phyloP scores from a whole-genome alignment of 1,140 invertebrate genomes.

The Brachionus angularis region DNA sequence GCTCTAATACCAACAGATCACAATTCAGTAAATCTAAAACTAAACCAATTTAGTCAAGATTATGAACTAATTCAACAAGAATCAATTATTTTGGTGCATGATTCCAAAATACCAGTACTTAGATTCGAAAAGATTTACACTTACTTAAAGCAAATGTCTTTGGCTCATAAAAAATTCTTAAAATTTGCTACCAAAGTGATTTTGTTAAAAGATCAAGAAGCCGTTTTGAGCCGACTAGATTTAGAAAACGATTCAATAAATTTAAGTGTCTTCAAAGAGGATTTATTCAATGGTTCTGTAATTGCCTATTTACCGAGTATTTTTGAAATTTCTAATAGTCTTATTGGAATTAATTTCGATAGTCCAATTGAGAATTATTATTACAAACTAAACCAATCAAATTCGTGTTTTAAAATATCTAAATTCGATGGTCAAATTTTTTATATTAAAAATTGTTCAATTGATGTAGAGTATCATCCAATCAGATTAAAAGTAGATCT shows the following conservation, averaged over 20 bases:
- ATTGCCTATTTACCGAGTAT: too few relatives aligned
- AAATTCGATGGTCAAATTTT: not conserved
- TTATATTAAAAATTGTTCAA: not conserved
- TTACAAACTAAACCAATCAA: not conserved
- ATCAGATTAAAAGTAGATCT: too few relatives aligned
- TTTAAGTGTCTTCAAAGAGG: too few relatives aligned
- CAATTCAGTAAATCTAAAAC: too few relatives aligned
- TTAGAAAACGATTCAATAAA: too few relatives aligned
- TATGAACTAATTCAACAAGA: not conserved
- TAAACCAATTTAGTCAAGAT: not conserved
- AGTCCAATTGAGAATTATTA: constrained; percentile 19
- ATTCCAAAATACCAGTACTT: not conserved
- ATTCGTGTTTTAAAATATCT: not conserved
- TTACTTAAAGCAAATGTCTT: not conserved
- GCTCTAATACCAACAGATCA: too few relatives aligned
- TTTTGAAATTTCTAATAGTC: too few relatives aligned
- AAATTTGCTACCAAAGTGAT: not conserved
- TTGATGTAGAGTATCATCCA: too few relatives aligned
- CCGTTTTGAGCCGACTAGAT: too few relatives aligned
- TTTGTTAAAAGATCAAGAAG: not conserved
- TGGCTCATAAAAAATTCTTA: not conserved
- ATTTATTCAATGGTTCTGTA: too few relatives aligned
- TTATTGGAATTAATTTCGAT: too few relatives aligned
- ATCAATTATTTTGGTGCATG: not conserved
- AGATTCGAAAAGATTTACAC: not conserved